Evolutionary conservation across 2,797 vertebrate species (phyloP), one percentile per base, ranked within the genome.

Genomic region (Antennarius maculatus): DNA sequence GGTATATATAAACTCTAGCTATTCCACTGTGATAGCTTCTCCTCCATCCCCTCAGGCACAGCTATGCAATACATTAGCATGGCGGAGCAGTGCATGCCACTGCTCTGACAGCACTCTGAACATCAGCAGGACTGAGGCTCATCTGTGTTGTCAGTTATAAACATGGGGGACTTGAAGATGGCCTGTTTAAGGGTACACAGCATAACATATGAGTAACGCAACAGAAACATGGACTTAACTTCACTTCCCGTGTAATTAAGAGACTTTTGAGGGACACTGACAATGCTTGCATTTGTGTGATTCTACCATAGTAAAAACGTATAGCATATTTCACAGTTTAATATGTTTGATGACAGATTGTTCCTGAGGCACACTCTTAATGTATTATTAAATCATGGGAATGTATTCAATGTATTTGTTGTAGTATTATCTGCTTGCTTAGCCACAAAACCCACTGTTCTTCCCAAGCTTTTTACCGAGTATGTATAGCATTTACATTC

Each of bases 71-170:
- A 52, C 14, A 61, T 89, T 89, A 88, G 87, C 82, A 88, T 90
- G 81, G 86, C 89, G 90, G 83, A 62, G 61, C 73, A 41, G 79
- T 77, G 87, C 79, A 76, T 89, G 87, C 91, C 87, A 89, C 85
- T 61, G 67, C 85, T 85, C 65, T 87, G 88, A 89, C 86, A 88
- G 89, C 83, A 85, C 84, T 91, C 81, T 74, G 83, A 88, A 90
- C 87, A 88, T 91, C 87, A 90, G 79, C 88, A 81, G 80, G 79
- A 82, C 80, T 80, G 68, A 87, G 80, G 76, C 86, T 89, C 86
- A 85, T 89, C 73, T 71, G 80, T 80, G 77, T 82, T 61, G 60
- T 81, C 67, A 86, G 78, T 76, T 76, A 74, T 80, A 83, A 90
- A 83, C 84, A 85, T 55, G 42, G 72, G 67, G 63, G 76, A 64